Evolutionary conservation across 2,888 invertebrate species (phyloP), one percentile per base, ranked within the genome.

Genomic region (Meganola albula): DNA sequence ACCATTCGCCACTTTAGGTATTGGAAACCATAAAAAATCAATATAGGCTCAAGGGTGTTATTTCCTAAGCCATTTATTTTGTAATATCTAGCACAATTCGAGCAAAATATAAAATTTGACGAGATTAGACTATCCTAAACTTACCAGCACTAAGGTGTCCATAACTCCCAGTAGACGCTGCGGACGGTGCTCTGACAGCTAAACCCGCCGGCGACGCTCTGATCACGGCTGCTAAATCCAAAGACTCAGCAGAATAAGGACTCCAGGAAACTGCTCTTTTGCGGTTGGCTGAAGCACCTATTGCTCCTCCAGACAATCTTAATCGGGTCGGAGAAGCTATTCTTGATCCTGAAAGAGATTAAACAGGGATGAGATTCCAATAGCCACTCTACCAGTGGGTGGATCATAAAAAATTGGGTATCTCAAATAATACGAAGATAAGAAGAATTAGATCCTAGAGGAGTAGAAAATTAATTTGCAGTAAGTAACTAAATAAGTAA

Each of bases 221-320:
- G 53, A 98, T 98, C 88, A 98, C 94, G 32, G 97, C 96, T 63
- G 97, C 97, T 64, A 98, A 91, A 84, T 98, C 98, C 36, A 87
- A 45, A 49, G 97, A 93, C 34, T 96, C 95, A 53, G 98, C 98
- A 0, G 97, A 97, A 74, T 98, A 97, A 0, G 95, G 95, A 8
- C 98, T 98, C 70, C 95, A 96, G 36, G 97, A 97, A 1, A 98
- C 89, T 0, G 98, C 97, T 44, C 98, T 88, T 72, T 98, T 98
- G 22, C 98, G 90, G 65, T 93, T 92, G 13, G 90, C 91, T 7
- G 85, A 85, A 0, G 82, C 84, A 1, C 82, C 76, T 29, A 84
- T 78, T 2, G 83, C 78, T 1, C 83, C 82, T 0, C 86, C 85
- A 3, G 85, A 85, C 46, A 85, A 38, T 54, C 86, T 74, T 13